Evolutionary conservation across 2,888 invertebrate species (phyloP), one percentile per base, ranked within the genome.

Genomic region (Dryomyza anilis): DNA sequence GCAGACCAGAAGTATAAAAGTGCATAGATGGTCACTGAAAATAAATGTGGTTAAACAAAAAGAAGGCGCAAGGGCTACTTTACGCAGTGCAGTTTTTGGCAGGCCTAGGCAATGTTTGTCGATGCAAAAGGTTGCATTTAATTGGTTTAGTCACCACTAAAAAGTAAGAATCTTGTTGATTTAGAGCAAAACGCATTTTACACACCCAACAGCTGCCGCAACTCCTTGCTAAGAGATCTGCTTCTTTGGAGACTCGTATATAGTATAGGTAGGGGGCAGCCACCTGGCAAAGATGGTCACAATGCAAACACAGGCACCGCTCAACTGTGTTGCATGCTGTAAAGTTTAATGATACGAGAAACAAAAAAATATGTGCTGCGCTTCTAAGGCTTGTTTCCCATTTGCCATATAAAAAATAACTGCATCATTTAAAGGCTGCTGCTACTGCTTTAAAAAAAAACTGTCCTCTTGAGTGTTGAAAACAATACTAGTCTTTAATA

Each of bases 261-360:
- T 39, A 39, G 39, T 39, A 39, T 39, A 14, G 8, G 4, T 2
- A n/a, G 39, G n/a, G 39, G 12, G 33, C 7, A 39, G 39, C n/a
- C 12, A n/a, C 7, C 39, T 33, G n/a, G 3, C 39, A 39, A 39
- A 39, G 39, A 48, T n/a, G 21, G 58, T 58, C 59, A 50, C 64
- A 36, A 52, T 1, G 3, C 39, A 39, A 39, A 39, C 14, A 48
- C 25, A 46, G 58, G 58, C 59, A 50, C 68, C 58, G 70, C 59
- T 70, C 72, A 66, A 71, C 72, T 71, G 71, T 67, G 67, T 39
- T 33, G 69, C 70, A 70, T 39, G n/a, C 39, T 39, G 39, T 65
- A 66, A 71, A 70, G 58, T 63, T 33, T 7, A 5, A 29, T 36
- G 45, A 50, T 50, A 19, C 50, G 39, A 46, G 23, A 59, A 48